These are phyloP conservation scores for Parnassius smintheus DNA, from an alignment of 2,888 invertebrate genomes.

Conservation along the genomic window DNA sequence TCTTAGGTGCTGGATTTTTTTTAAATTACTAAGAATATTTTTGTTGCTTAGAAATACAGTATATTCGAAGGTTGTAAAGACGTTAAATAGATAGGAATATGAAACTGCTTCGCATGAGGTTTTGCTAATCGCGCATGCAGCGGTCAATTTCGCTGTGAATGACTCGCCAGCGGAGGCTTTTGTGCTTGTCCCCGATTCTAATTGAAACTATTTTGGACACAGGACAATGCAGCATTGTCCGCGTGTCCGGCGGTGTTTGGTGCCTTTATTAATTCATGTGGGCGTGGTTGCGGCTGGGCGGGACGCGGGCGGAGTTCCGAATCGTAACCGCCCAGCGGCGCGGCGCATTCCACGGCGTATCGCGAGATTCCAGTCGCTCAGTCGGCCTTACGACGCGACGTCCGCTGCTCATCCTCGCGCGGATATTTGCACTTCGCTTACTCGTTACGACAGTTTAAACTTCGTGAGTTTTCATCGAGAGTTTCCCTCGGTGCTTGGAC, in stretches of 20 bases:
- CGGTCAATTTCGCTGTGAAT: constrained; percentile 70
- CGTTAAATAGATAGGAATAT: constrained; percentile 5
- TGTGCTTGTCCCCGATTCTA: constrained; percentile 74
- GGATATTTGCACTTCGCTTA: constrained; percentile 47
- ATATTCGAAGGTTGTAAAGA: too few relatives aligned
- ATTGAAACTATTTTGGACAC: constrained; percentile 80
- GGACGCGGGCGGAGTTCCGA: constrained; percentile 48
- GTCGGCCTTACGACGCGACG: constrained; percentile 71
- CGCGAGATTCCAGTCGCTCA: constrained; percentile 45
- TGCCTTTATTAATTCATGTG: constrained; percentile 78
- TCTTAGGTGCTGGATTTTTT: too few relatives aligned
- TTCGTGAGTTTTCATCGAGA: constrained; percentile 36
- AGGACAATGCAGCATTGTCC: constrained; percentile 79
- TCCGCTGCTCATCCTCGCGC: constrained; percentile 59
- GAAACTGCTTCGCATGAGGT: constrained; percentile 17
- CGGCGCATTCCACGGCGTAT: constrained; percentile 41
- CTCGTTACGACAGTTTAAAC: constrained; percentile 31
- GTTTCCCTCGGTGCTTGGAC: constrained; percentile 8
- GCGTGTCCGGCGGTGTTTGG: constrained; percentile 79
- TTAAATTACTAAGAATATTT: too few relatives aligned
- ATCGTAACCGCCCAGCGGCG: constrained; percentile 54
- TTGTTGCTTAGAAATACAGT: too few relatives aligned
- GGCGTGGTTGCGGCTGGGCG: constrained; percentile 69
- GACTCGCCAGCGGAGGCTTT: constrained; percentile 66
- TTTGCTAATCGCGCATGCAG: constrained; percentile 51